A percentile compares a stretch with the other conserved stretches of the same genome.
phyloP scores from a whole-genome alignment of 2,113 vertebrate species.

The Hirundichthys speculiger region DNA sequence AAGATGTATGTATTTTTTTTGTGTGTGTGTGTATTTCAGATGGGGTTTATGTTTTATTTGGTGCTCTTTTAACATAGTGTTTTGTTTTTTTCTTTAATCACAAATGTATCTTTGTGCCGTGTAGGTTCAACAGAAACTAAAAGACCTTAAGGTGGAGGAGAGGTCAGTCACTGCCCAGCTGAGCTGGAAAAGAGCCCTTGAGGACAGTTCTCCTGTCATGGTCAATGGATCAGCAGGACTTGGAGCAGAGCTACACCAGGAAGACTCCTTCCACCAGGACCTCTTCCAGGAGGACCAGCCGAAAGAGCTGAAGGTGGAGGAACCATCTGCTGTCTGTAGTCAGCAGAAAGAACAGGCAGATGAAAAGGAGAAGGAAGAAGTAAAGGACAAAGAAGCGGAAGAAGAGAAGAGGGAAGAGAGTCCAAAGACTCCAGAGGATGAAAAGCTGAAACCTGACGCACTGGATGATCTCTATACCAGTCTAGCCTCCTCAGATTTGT shows the following conservation, averaged over 20 bases:
- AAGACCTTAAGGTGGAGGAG: slow-evolving; percentile 88
- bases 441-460: slow-evolving; percentile 54
- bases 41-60: too few species aligned
- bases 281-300: slow-evolving; percentile 59
- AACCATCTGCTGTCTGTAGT: slow-evolving; percentile 23
- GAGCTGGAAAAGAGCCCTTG: slow-evolving; percentile 86
- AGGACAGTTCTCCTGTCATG: slow-evolving; percentile 84
- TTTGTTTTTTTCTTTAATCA: background rate
- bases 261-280: slow-evolving; percentile 57
- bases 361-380: slow-evolving; percentile 43
- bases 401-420: slow-evolving; percentile 54
- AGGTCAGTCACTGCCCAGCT: slow-evolving; percentile 83
- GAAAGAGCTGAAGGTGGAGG: slow-evolving; percentile 63
- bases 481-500: slow-evolving; percentile 60
- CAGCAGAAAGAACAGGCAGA: slow-evolving; percentile 51
- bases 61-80: background rate
- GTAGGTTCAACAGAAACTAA: slow-evolving; percentile 89
- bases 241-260: slow-evolving; percentile 44
- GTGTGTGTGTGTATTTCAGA: too few species aligned
- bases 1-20: too few species aligned
- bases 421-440: slow-evolving; percentile 56
- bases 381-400: slow-evolving; percentile 51
- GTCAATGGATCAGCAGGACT: slow-evolving; percentile 81
- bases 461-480: slow-evolving; percentile 73
- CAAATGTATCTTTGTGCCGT: background rate